Base-by-base conservation (phyloP, 1,140 invertebrate genomes). In the Sitophilus oryzae region DNA sequence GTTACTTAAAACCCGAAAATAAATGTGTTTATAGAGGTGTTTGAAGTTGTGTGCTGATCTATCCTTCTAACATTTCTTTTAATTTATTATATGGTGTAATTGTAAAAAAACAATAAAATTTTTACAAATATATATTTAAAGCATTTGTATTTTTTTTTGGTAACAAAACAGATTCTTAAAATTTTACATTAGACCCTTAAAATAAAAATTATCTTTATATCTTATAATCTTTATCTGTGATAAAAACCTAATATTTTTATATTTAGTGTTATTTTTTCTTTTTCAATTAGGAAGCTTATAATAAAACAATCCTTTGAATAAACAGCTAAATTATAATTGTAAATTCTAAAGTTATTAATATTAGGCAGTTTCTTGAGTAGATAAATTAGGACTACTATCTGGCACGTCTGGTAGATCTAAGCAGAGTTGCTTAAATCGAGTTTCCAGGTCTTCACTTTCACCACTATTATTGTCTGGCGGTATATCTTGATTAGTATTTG, bases 381-480 rank as follows among this genome's bases (percentile, higher is more conserved):
- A 49, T 11, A 50, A 34, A 46, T 58, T 34, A 4, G 56, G 51
- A 37, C 47, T 60, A n/a, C 21, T 23, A 11, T 56, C 58, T 25
- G 65, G 60, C 25, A 66, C 52, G 18, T 61, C 48, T 16, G 66
- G 62, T 41, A 66, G 53, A 54, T 56, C 58, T 5, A 65, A 36
- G 38, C 52, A 25, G 15, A 68, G 47, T 5, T 58, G 58, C 1
- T 49, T 45, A 43, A 67, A 61, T 18, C 56, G 15, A 19, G 55
- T 51, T 40, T 64, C 61, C 18, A 69, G 38, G 49, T 61, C 63
- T 38, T 58, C 56, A 48, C 45, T 61, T 5, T 38, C 34, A 4
- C 48, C 41, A 52, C 58, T 56, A 14, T 43, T 43, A 45, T 60
- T 56, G 36, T 55, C 15, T 16, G 56, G 56, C 35, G 41, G 42